phyloP scores from a whole-genome alignment of 30 jellyfish, hydroid and myxozoan species.

The Catostylus mosaicus region DNA sequence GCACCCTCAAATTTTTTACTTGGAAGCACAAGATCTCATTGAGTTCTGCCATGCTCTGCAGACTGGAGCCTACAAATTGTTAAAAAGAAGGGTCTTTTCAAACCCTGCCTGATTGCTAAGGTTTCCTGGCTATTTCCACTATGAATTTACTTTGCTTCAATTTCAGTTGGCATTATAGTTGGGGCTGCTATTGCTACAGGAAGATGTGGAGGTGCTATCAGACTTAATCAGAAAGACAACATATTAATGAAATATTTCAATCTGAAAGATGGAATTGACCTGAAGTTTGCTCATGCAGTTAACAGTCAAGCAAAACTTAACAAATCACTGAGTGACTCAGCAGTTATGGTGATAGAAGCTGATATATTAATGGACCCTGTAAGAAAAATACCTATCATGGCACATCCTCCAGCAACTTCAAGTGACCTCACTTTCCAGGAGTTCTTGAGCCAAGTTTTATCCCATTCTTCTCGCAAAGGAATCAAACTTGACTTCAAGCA shows the following conservation, averaged over 20 bases:
- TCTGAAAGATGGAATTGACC: slow-evolving; percentile 77
- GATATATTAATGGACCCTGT: slow-evolving; percentile 81
- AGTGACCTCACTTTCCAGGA: slow-evolving; percentile 78
- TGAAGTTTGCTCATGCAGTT: slow-evolving; percentile 95
- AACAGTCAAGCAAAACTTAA: slow-evolving; percentile 67
- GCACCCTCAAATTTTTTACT: too few species aligned
- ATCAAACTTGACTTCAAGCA: slow-evolving; percentile 88
- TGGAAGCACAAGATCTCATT: too few species aligned
- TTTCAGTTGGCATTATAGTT: too few species aligned
- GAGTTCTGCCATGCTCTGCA: too few species aligned
- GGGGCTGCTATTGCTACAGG: too few species aligned
- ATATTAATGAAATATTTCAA: slow-evolving; percentile 63
- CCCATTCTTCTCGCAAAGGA: slow-evolving; percentile 57
- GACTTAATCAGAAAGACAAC: too few species aligned
- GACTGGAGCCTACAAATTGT: too few species aligned
- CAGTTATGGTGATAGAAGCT: slow-evolving; percentile 85
- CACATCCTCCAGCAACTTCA: slow-evolving; percentile 90
- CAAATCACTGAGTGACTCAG: slow-evolving; percentile 43
- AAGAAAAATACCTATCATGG: slow-evolving; percentile 80
- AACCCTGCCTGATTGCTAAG: too few species aligned
- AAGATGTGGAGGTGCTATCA: background rate
- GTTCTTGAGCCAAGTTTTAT: slow-evolving; percentile 44
- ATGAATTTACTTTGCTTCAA: too few species aligned
- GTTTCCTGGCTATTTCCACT: too few species aligned
- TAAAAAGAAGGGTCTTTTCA: too few species aligned